Evolutionary conservation across 2,113 vertebrate species (phyloP).

Genomic region (Eulacestoma nigropectus): DNA sequence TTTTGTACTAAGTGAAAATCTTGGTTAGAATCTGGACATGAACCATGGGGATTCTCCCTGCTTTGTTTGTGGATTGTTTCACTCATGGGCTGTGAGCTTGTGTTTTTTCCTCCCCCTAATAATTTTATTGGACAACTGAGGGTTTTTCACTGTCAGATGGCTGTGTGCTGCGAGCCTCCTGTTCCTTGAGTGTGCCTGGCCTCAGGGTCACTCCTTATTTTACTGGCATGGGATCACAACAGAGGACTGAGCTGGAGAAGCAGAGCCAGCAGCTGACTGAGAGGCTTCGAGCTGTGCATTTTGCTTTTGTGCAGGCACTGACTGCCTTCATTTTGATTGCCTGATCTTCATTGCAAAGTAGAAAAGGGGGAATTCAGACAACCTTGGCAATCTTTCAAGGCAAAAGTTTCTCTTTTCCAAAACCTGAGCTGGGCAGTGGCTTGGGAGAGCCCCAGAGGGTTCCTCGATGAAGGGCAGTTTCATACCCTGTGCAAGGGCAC

Average conservation of each 20-base stretch:
- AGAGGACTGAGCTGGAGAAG: not conserved
- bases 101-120: rapidly evolving
- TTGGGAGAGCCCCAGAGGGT: not conserved
- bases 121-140: not conserved
- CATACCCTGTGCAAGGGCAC: not conserved
- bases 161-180: not conserved
- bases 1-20: not conserved
- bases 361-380: not conserved
- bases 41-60: not conserved
- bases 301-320: not conserved
- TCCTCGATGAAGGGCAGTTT: not conserved
- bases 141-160: not conserved
- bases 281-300: not conserved
- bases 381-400: not conserved
- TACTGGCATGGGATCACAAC: not conserved
- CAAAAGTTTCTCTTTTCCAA: not conserved
- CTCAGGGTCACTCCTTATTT: not conserved
- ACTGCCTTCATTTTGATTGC: not conserved
- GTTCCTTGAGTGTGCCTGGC: not conserved
- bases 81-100: rapidly evolving
- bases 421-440: not conserved
- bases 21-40: not conserved
- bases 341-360: not conserved
- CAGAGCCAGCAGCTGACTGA: not conserved
- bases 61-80: not conserved